phyloP scores from a whole-genome alignment of 2,888 invertebrate genomes.

The Apamea sordens region DNA sequence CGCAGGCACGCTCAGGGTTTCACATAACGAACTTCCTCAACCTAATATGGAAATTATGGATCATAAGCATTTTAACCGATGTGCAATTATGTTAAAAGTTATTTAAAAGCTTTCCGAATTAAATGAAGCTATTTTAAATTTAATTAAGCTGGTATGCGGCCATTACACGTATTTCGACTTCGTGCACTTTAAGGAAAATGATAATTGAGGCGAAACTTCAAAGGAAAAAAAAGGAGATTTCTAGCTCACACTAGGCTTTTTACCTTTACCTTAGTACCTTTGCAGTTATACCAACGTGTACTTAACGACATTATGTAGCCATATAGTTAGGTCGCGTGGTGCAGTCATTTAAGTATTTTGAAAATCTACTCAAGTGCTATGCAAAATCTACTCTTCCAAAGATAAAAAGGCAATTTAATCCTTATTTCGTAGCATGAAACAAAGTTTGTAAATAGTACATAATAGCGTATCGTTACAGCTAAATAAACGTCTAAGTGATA shows the following conservation, averaged over 20 bases:
- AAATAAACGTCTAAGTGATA: slow-evolving; percentile 66
- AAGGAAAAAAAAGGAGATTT: slow-evolving; percentile 5
- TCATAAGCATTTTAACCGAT: slow-evolving; percentile 39
- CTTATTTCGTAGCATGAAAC: slow-evolving; percentile 34
- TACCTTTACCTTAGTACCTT: neutral
- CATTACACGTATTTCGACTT: slow-evolving; percentile 20
- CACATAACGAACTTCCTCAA: slow-evolving; percentile 79
- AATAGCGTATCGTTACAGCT: slow-evolving; percentile 60
- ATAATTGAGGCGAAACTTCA: neutral
- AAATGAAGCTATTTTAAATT: slow-evolving; percentile 42
- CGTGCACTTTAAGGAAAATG: neutral
- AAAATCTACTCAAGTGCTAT: neutral
- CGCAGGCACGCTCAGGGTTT: slow-evolving; percentile 77
- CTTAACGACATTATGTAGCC: neutral
- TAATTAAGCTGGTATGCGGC: slow-evolving; percentile 16
- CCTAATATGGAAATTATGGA: slow-evolving; percentile 71
- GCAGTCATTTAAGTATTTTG: neutral
- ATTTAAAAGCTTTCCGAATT: slow-evolving; percentile 37
- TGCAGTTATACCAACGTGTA: neutral
- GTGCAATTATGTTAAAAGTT: slow-evolving; percentile 32
- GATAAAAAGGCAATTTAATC: slow-evolving; percentile 29
- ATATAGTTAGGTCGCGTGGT: neutral
- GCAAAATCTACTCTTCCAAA: neutral
- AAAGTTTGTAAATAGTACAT: slow-evolving; percentile 40
- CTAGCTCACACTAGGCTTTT: neutral